A percentile compares a stretch with the other conserved stretches of the same genome.
Conservation (phyloP, 2,888 invertebrate genomes). For the Cheilosia variabilis region DNA sequence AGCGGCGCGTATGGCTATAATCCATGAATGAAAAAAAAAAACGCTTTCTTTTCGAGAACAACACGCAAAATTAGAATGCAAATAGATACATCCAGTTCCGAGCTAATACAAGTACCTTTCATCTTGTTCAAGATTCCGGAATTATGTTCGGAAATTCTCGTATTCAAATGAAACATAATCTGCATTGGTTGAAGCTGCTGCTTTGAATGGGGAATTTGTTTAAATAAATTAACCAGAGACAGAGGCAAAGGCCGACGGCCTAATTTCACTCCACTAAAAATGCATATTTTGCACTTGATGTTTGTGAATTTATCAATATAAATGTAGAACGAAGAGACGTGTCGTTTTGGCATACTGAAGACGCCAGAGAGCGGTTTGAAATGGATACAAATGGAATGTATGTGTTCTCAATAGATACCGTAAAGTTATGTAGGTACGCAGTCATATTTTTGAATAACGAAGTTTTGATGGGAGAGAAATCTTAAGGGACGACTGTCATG, state of each 20-base stretch:
- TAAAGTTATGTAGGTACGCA: neutral
- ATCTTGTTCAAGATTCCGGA: conserved; percentile 2
- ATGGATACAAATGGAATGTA: conserved; percentile 11
- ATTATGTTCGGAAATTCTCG: neutral
- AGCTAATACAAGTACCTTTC: too few relatives aligned
- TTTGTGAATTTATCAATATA: conserved; percentile 21
- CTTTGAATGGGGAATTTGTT: conserved; percentile 10
- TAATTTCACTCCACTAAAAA: conserved; percentile 35
- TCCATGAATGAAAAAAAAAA: neutral
- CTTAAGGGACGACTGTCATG: too few relatives aligned
- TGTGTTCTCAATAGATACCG: conserved; percentile 7
- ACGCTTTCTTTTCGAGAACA: conserved; percentile 19
- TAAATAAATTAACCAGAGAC: conserved; percentile 20
- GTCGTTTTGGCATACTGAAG: conserved; percentile 15
- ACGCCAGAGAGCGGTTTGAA: neutral
- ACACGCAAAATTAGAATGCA: conserved; percentile 3
- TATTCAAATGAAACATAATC: conserved; percentile 2
- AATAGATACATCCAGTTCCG: neutral
- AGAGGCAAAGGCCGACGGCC: conserved; percentile 7
- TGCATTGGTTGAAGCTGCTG: neutral
- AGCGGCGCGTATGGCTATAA: neutral
- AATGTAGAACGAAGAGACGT: conserved; percentile 7
- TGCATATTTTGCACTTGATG: conserved; percentile 41
- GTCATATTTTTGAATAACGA: too few relatives aligned
- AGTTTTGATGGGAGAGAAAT: too few relatives aligned